Evolutionary conservation across 2,797 vertebrate species (phyloP), one percentile per base, ranked within the genome.

Genomic region (Serranus cabrilla): DNA sequence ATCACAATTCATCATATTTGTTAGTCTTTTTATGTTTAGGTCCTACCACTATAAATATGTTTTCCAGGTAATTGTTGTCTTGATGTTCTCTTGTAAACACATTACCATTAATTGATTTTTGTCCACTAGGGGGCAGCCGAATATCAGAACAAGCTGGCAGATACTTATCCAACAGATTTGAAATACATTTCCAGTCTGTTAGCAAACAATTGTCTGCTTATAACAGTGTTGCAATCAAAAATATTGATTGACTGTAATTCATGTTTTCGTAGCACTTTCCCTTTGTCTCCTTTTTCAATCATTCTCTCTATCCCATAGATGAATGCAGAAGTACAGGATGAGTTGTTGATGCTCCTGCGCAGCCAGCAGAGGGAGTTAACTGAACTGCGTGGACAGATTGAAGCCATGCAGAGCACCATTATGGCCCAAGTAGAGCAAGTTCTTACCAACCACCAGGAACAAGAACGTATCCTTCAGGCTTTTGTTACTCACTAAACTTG

Each of bases 381-480:
- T 0, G 97, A 98, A 47, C 93, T 99, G 68, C 95, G 96, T 7
- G 96, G 92, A 80, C 97, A 98, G 86, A 90, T 96, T 71, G 97
- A 98, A 34, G 93, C 97, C 72, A 94, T 97, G 67, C 97, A 98
- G 87, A 97, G 95, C 87, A 96, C 97, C 9, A 95, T 99, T 9
- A 96, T 96, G 88, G 93, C 95, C 69, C 98, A 97, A 0, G 90
- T 99, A 2, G 97, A 99, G 78, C 96, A 96, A 4, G 94, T 96
- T 51, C 91, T 98, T 4, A 95, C 95, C 76, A 95, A 94, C 27
- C 96, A 97, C 82, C 97, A 97, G 69, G 97, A 99, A 76, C 97
- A 98, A 49, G 97, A 98, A 60, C 97, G 98, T 99, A 99, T 99
- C 98, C 96, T 98, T 94, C 34, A 37, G 14, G 54, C 40, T 54